Percentiles rank a stretch among this genome's conserved stretches.
Conservation (phyloP, 2,113 vertebrate genomes). For the Chionomys nivalis region DNA sequence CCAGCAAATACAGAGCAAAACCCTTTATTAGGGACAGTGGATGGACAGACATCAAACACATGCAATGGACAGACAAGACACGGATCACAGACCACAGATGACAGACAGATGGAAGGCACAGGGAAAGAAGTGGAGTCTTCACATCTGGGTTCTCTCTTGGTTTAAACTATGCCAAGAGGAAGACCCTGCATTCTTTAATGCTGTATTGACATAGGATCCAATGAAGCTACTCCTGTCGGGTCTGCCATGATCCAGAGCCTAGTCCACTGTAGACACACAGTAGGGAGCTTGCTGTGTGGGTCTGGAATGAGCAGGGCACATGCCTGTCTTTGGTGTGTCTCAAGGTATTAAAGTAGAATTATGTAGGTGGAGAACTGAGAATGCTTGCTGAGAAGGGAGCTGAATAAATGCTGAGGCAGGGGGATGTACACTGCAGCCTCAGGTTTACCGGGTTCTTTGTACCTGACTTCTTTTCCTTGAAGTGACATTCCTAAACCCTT, state of each 20-base stretch:
- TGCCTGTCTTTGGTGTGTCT: background rate
- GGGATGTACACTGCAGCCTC: rapidly evolving
- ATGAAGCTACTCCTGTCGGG: rapidly evolving
- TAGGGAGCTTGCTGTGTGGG: background rate
- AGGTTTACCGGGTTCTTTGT: rapidly evolving
- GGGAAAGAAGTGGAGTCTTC: background rate
- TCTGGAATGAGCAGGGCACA: rapidly evolving
- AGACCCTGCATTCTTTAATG: background rate
- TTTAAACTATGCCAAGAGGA: background rate
- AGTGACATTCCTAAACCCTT: background rate
- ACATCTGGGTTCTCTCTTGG: background rate
- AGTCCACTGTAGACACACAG: rapidly evolving
- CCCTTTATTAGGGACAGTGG: background rate
- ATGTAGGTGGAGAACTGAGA: background rate
- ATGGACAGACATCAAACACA: background rate
- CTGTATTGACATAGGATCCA: background rate
- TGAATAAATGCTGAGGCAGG: background rate
- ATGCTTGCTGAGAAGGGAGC: background rate
- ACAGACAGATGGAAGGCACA: background rate
- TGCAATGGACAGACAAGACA: background rate
- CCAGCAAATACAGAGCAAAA: background rate
- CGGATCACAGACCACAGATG: background rate
- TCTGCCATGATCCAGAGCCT: background rate
- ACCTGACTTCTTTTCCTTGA: rapidly evolving
- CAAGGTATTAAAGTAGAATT: rapidly evolving